Evolutionary conservation across 2,888 invertebrate genomes (phyloP).

Genomic region (Pterobdella sp.): DNA sequence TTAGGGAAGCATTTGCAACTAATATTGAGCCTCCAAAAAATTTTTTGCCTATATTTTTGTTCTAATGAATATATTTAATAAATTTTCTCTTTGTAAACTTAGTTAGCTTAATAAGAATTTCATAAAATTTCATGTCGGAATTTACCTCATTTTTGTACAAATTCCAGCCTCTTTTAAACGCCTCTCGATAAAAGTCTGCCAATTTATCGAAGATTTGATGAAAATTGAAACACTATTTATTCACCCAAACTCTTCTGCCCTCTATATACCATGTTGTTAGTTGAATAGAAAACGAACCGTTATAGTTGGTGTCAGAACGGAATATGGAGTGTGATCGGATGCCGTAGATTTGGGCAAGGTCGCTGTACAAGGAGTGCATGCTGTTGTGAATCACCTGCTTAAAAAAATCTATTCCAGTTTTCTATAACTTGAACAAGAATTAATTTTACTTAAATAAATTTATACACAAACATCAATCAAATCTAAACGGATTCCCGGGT

Average conservation of each 20-base stretch:
- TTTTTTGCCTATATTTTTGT: too few species aligned
- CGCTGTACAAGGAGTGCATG: neutral
- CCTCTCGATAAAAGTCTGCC: conserved; percentile 17
- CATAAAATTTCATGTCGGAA: too few species aligned
- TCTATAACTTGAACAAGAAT: neutral
- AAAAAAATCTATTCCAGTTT: neutral
- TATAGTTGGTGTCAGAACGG: neutral
- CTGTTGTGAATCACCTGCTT: conserved; percentile 14
- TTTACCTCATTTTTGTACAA: conserved; percentile 20
- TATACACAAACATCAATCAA: conserved; percentile 48
- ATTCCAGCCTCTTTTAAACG: conserved; percentile 19
- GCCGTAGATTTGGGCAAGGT: conserved; percentile 24
- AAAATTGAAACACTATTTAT: too few species aligned
- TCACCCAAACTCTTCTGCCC: too few species aligned
- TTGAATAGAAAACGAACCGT: neutral
- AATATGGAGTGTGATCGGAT: conserved; percentile 15
- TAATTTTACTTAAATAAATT: conserved; percentile 21
- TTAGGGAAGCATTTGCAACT: too few species aligned
- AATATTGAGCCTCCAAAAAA: too few species aligned
- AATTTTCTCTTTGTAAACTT: too few species aligned
- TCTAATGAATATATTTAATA: too few species aligned
- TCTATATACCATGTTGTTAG: too few species aligned
- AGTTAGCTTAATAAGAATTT: too few species aligned
- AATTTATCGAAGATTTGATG: too few species aligned
- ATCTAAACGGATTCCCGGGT: conserved; percentile 54